Conservation (phyloP, 2,888 invertebrate genomes). For the Tipula lateralis region DNA sequence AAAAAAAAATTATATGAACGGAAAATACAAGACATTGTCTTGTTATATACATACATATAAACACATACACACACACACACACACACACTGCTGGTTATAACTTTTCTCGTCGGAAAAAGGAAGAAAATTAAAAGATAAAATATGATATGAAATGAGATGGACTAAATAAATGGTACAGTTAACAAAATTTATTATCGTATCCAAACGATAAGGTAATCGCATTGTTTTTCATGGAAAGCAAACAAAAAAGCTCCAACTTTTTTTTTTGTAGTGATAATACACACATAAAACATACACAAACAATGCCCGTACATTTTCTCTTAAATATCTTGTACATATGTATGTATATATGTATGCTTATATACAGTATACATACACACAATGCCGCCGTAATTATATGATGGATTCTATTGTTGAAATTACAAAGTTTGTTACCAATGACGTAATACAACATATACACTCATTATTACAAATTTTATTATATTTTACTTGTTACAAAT, state of each 20-base stretch:
- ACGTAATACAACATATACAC: neutral
- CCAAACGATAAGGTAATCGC: slow-evolving; percentile 24
- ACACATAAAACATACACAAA: neutral
- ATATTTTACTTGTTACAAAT: neutral
- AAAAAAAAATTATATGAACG: neutral
- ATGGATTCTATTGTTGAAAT: neutral
- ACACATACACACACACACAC: no score
- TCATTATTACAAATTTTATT: neutral
- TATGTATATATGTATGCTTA: neutral
- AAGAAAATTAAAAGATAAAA: slow-evolving; percentile 11
- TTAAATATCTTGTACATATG: neutral
- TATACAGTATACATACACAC: neutral
- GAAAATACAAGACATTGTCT: neutral
- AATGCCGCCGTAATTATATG: neutral
- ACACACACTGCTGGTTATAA: neutral
- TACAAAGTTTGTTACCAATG: neutral
- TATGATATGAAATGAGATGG: slow-evolving; percentile 11
- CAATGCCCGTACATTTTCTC: neutral
- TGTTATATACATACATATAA: no score
- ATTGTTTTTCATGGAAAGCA: neutral
- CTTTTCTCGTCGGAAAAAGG: neutral
- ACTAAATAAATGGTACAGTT: slow-evolving; percentile 24
- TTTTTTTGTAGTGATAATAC: neutral
- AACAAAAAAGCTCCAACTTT: neutral
- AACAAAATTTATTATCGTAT: slow-evolving; percentile 4